Evolutionary conservation across 1,140 invertebrate genomes (phyloP).

Genomic region (Drosophila bocqueti): DNA sequence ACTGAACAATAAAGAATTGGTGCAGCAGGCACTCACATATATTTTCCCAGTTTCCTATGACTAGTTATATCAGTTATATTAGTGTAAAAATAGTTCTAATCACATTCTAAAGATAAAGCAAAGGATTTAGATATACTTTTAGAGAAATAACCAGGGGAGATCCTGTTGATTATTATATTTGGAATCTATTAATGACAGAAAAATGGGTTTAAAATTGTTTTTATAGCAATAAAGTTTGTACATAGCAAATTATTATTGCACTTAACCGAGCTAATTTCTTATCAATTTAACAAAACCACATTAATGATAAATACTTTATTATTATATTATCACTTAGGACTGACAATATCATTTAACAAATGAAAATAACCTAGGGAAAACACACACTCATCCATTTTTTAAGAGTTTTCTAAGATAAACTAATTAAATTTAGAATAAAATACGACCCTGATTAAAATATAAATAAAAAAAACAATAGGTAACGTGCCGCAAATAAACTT

Average conservation of each 20-base stretch:
- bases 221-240: background rate
- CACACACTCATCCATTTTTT: background rate
- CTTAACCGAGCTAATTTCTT: background rate
- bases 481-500: slow-evolving; percentile 9
- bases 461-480: slow-evolving; percentile 10
- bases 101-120: background rate
- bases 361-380: background rate
- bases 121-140: background rate
- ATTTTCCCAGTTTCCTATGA: background rate
- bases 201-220: background rate
- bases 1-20: slow-evolving; percentile 11
- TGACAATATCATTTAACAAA: background rate
- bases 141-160: background rate
- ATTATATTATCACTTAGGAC: background rate
- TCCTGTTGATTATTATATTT: no score
- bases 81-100: no score
- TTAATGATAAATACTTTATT: background rate
- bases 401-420: no score
- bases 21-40: slow-evolving; percentile 5
- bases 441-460: background rate
- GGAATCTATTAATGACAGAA: no score
- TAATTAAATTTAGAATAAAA: background rate
- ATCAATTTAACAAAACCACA: background rate
- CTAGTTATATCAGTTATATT: background rate
- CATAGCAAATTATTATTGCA: background rate